Conservation (phyloP, 2,113 vertebrate species). For the Marmota monax region DNA sequence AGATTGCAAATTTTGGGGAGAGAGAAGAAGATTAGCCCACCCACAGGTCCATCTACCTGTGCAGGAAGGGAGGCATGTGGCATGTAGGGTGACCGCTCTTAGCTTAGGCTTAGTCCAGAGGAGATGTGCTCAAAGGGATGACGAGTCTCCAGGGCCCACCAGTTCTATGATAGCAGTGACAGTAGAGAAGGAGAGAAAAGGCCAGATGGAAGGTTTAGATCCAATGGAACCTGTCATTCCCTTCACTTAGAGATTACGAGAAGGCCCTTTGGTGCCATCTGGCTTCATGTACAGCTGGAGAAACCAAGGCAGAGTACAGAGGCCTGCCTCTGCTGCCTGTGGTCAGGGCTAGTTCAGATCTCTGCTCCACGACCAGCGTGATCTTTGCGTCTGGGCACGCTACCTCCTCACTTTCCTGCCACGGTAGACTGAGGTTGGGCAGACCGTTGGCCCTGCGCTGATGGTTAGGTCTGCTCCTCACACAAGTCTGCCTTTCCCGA, state of each 20-base stretch:
- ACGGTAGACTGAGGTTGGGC: background rate
- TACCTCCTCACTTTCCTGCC: background rate
- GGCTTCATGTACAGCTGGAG: background rate
- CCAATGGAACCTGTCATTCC: background rate
- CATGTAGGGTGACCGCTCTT: background rate
- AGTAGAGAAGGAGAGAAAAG: background rate
- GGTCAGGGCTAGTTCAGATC: no score
- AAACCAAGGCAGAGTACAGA: background rate
- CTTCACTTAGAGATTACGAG: background rate
- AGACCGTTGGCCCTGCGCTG: background rate
- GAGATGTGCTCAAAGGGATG: background rate
- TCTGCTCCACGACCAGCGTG: background rate
- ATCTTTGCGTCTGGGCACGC: background rate
- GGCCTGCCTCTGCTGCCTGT: background rate
- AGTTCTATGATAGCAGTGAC: background rate
- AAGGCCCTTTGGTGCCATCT: background rate
- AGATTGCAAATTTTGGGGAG: background rate
- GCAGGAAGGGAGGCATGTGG: background rate
- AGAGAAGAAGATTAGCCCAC: background rate
- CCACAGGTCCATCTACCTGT: background rate
- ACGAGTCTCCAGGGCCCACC: background rate
- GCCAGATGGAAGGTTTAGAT: background rate
- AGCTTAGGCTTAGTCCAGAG: background rate
- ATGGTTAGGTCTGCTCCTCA: background rate
- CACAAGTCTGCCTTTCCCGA: background rate